Evolutionary conservation across 2,113 vertebrate genomes (phyloP).

Genomic region (Epinephelus lanceolatus): DNA sequence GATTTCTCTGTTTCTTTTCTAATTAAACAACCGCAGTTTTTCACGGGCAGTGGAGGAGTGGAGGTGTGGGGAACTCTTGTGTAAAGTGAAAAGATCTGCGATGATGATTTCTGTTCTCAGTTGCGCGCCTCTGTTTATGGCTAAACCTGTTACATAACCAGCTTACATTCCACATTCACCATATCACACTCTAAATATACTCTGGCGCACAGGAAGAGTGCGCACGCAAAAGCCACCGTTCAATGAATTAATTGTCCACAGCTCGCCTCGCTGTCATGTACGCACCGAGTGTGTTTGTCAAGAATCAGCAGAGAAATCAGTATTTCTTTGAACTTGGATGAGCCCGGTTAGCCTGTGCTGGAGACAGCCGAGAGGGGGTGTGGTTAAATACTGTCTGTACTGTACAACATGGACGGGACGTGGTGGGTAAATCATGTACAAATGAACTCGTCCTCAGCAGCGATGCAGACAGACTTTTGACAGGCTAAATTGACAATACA

Average conservation of each 20-base stretch:
- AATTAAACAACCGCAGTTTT: constrained; percentile 1
- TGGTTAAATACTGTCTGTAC: constrained; percentile 92
- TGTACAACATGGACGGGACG: constrained; percentile 91
- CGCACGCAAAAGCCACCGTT: constrained; percentile 23
- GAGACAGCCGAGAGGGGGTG: constrained; percentile 90
- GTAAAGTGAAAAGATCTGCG: constrained; percentile 55
- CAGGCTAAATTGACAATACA: constrained; percentile 61
- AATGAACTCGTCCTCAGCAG: constrained; percentile 18
- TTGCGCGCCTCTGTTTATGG: constrained; percentile 90
- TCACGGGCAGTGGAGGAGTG: background rate
- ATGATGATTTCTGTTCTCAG: constrained; percentile 73
- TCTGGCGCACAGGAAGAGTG: constrained; percentile 63
- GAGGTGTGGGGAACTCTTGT: background rate
- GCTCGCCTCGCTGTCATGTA: constrained; percentile 11
- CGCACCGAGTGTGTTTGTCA: constrained; percentile 16
- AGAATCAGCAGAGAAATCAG: constrained; percentile 48
- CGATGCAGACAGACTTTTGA: constrained; percentile 31
- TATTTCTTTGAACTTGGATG: constrained; percentile 88
- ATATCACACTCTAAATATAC: constrained; percentile 94
- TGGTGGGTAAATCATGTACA: constrained; percentile 73
- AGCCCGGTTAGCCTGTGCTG: constrained; percentile 80
- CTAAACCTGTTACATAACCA: constrained; percentile 98
- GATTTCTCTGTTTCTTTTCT: background rate
- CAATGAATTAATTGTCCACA: constrained; percentile 48
- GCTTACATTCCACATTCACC: constrained; percentile 93